phyloP scores from a whole-genome alignment of 2,797 vertebrate species.

The Spinus olivaceus region DNA sequence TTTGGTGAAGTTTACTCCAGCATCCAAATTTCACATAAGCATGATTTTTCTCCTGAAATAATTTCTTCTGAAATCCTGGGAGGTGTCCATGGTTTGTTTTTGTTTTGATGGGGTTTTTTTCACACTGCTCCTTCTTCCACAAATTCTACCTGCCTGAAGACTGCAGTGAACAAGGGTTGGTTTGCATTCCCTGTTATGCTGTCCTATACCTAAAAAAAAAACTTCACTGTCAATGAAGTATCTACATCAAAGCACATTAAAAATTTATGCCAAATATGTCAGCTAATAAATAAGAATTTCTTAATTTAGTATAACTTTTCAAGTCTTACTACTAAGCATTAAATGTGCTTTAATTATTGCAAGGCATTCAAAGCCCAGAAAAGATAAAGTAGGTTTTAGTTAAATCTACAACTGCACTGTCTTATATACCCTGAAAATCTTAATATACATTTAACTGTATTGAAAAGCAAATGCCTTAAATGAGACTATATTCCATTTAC shows the following conservation, averaged over 20 bases:
- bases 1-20: background rate
- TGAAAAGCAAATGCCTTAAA: background rate
- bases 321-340: background rate
- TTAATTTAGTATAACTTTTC: background rate
- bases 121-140: accelerated
- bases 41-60: background rate
- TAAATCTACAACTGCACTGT: background rate
- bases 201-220: background rate
- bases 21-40: background rate
- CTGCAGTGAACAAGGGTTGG: background rate
- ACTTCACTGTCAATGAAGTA: accelerated
- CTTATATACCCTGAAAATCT: background rate
- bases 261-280: background rate
- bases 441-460: background rate
- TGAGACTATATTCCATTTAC: background rate
- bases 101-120: background rate
- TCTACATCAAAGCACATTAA: background rate
- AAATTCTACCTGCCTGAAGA: background rate
- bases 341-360: background rate
- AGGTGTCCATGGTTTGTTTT: background rate
- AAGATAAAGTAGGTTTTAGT: background rate
- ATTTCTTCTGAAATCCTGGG: background rate
- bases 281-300: background rate
- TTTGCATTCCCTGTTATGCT: background rate
- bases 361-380: background rate